Evolutionary conservation across 2,888 invertebrate species (phyloP).

Genomic region (Oegoconia quadripuncta): DNA sequence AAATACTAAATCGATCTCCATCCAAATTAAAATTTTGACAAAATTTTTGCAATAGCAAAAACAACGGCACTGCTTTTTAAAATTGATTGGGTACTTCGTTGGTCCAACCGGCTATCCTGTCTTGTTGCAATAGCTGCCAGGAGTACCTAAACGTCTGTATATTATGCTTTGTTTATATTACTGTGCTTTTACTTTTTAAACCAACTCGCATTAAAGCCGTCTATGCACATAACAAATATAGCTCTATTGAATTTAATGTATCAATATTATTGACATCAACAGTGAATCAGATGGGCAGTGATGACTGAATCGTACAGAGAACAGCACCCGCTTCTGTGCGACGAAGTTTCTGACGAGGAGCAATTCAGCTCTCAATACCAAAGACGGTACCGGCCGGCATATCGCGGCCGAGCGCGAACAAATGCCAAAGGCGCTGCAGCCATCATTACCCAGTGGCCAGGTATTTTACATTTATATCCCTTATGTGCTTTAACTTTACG

Average conservation of each 20-base stretch:
- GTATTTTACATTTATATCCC: conserved; percentile 32
- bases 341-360: conserved; percentile 58
- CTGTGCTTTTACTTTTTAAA: background rate
- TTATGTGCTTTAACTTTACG: no score
- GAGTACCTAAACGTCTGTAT: no score
- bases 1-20: no score
- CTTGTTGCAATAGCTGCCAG: no score
- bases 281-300: conserved; percentile 47
- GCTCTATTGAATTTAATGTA: no score
- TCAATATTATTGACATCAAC: background rate
- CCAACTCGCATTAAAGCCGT: background rate
- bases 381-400: conserved; percentile 30
- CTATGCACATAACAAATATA: no score
- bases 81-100: no score
- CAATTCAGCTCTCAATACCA: conserved; percentile 37
- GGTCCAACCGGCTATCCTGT: no score
- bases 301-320: conserved; percentile 57
- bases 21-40: no score
- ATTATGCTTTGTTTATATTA: background rate
- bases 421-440: conserved; percentile 56
- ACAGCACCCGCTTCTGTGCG: conserved; percentile 56
- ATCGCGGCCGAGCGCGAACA: conserved; percentile 39
- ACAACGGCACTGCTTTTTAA: no score
- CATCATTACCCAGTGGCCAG: conserved; percentile 61
- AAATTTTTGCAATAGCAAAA: no score